Percentiles rank a stretch among this genome's conserved stretches.
Evolutionary conservation across 2,888 invertebrate species (phyloP).

Genomic region (Temnothorax unifasciatus): DNA sequence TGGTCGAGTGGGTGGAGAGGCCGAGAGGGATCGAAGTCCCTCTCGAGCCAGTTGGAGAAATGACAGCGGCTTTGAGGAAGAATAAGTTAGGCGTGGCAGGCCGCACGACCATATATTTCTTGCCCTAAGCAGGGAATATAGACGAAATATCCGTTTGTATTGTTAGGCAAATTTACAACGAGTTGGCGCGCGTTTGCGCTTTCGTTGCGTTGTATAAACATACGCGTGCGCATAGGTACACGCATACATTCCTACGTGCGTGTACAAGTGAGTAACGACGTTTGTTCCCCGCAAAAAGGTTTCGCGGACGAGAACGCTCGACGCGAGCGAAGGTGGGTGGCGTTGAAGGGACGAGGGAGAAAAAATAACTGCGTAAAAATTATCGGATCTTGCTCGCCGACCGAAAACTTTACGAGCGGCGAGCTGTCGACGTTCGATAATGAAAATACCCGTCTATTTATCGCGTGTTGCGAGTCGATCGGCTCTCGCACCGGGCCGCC

Average conservation of each 20-base stretch:
- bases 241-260: no score
- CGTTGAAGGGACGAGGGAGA: conserved; percentile 14
- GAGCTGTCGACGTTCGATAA: conserved; percentile 73
- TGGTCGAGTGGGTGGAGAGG: conserved; percentile 71
- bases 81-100: conserved; percentile 75
- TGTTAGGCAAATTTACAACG: conserved; percentile 72
- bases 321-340: conserved; percentile 21
- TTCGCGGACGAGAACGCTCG: not conserved
- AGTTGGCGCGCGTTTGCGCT: conserved; percentile 1
- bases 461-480: conserved; percentile 66
- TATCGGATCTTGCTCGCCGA: conserved; percentile 67
- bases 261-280: conserved; percentile 17
- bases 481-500: conserved; percentile 27
- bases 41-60: conserved; percentile 68
- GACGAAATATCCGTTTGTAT: conserved; percentile 67
- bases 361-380: conserved; percentile 68
- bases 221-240: no score
- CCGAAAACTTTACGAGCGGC: conserved; percentile 73
- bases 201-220: not conserved
- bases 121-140: conserved; percentile 55
- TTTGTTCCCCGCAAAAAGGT: conserved; percentile 5
- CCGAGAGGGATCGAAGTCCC: conserved; percentile 62
- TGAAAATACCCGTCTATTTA: conserved; percentile 76
- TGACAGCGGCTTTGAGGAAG: conserved; percentile 73
- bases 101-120: conserved; percentile 64